Conservation (phyloP, 2,888 invertebrate species). For the Carpatolechia fugitivella region DNA sequence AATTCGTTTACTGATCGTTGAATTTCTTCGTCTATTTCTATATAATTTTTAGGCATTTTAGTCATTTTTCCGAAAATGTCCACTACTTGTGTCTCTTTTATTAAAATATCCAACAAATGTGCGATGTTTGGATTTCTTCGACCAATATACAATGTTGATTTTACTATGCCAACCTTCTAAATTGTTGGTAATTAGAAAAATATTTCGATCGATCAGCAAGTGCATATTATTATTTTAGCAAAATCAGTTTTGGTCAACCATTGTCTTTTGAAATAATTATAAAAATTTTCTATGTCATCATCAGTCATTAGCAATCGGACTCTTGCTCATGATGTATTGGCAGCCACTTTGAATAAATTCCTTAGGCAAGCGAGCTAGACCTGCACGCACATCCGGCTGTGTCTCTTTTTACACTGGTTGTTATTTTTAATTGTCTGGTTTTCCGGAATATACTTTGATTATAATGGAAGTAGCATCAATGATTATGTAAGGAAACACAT, state of each 20-base stretch:
- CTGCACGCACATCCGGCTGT: constrained; percentile 17
- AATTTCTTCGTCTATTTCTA: too few relatives aligned
- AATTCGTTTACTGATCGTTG: too few relatives aligned
- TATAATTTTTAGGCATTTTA: neutral
- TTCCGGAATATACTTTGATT: neutral
- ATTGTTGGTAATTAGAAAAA: neutral
- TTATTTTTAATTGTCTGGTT: neutral
- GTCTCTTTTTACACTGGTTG: constrained; percentile 15
- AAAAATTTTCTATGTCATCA: constrained; percentile 14
- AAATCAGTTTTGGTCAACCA: constrained; percentile 10
- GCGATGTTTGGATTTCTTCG: too few relatives aligned
- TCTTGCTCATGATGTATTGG: constrained; percentile 15
- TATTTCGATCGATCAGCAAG: constrained; percentile 8
- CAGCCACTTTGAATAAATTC: constrained; percentile 13
- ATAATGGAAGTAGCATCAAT: constrained; percentile 12
- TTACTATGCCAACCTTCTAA: too few relatives aligned
- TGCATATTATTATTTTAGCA: constrained; percentile 11
- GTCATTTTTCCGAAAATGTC: too few relatives aligned
- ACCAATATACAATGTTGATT: too few relatives aligned
- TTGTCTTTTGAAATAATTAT: constrained; percentile 19
- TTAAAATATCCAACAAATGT: neutral
- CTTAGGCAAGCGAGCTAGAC: constrained; percentile 18
- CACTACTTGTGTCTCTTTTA: neutral
- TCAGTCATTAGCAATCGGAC: constrained; percentile 7
- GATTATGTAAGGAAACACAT: constrained; percentile 9